Evolutionary conservation across 2,888 invertebrate genomes (phyloP), one percentile per base, ranked within the genome.

Genomic region (Pemphredon lugubris): DNA sequence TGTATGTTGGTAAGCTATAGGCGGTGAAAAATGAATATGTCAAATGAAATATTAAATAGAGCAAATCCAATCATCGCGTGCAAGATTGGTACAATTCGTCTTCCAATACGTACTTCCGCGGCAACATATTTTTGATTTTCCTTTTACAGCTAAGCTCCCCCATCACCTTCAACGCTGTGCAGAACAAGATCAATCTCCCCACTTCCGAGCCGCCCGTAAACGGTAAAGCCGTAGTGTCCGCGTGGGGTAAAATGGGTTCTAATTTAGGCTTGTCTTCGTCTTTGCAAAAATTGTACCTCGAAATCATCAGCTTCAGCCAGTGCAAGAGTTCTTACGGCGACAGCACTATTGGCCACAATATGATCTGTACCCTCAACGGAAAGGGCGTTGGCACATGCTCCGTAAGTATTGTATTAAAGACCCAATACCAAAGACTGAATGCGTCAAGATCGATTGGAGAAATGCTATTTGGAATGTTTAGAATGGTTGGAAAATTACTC

Each of bases 231-330:
- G 37, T 70, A 3, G 44, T 66, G 4, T 48, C 65, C 9, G 73
- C 63, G 16, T 75, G 73, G 73, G 75, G 75, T 16, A 18, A 45
- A 0, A 45, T 14, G 4, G 5, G 64, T 67, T 0, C 13, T n/a
- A 5, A 2, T 44, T 1, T 21, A 4, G 5, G 0, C 2, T 57
- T 7, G 55, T 68, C 2, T 14, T 39, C 7, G 5, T n/a, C 2
- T 2, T n/a, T 66, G 2, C 53, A 69, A 6, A 73, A 73, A 21
- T 18, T 70, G 18, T 16, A 5, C 6, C 30, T 73, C 1, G 37
- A 7, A 0, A 32, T 73, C 2, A 51, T 69, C 50, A 13, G 21
- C 14, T n/a, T 32, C n/a, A 18, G 30, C 2, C 23, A 51, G 7
- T 68, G 65, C 45, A 9, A n/a, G n/a, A n/a, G n/a, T n/a, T n/a